Evolutionary conservation across 2,797 vertebrate species (phyloP), one percentile per base, ranked within the genome.

Genomic region (Merluccius polli): DNA sequence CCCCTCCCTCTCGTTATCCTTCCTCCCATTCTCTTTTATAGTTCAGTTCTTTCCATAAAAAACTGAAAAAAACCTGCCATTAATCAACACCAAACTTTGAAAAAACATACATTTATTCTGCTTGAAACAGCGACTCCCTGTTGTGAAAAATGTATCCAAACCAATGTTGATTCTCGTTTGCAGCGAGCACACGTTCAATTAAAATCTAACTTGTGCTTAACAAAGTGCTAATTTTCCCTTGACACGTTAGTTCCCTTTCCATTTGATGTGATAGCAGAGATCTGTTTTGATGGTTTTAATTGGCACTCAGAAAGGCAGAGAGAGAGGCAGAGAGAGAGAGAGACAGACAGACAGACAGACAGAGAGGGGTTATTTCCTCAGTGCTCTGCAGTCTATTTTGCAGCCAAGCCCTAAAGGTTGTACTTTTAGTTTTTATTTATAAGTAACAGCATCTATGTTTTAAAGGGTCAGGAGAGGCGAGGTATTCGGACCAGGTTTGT

Each of bases 101-200:
- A 80, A 83, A 78, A 80, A 71, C 63, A 27, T 87, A 83, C 83
- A 87, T 87, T 80, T 79, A 78, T 59, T 71, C 83, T 79, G 73
- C 78, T 74, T 48, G 71, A 78, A 87, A 84, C 77, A 84, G 80
- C 75, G 79, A 74, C 32, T 65, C 84, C 80, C 52, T 30, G 79
- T 85, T 87, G 85, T 72, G 83, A 83, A 84, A 71, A 2, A n/a
- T 84, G 83, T 77, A 67, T 63, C 76, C 82, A 63, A 86, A 84
- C 84, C 70, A 69, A 52, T 81, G 82, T 74, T 85, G 82, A 89
- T 84, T 81, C 29, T 68, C 27, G 27, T 30, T 87, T 88, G 87
- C 81, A 85, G 33, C 79, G 81, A 70, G 78, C 75, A 75, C 59
- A 75, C 78, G 82, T 89, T 87, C 70, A 87, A 78, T 86, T 83